phyloP scores from a whole-genome alignment of 64 coral and sea anemone genomes.

The Pocillopora damicornis region DNA sequence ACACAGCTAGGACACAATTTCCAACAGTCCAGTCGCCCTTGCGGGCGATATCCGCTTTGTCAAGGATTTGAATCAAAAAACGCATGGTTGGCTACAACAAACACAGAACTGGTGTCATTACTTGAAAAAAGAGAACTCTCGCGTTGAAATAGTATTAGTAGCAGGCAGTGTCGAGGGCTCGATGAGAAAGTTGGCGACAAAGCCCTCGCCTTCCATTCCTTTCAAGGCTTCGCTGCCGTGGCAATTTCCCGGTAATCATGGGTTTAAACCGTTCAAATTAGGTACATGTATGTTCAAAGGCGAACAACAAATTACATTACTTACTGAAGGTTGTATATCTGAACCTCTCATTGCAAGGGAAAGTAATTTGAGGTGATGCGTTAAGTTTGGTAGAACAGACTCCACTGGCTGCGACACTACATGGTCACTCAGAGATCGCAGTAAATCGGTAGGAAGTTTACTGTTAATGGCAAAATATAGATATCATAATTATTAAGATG shows the following conservation, averaged over 20 bases:
- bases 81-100: slow-evolving; percentile 65
- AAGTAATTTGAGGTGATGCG: slow-evolving; percentile 77
- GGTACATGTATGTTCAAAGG: not conserved
- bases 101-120: not conserved
- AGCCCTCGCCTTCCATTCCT: too few relatives aligned
- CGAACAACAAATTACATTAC: not conserved
- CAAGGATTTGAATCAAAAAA: slow-evolving; percentile 65
- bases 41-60: slow-evolving; percentile 45
- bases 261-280: not conserved
- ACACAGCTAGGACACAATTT: slow-evolving; percentile 81
- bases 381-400: slow-evolving; percentile 70
- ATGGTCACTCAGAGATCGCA: slow-evolving; percentile 75
- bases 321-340: slow-evolving; percentile 74
- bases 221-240: too few relatives aligned
- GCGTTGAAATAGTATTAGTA: not conserved
- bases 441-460: slow-evolving; percentile 63
- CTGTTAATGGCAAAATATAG: slow-evolving; percentile 26
- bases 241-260: too few relatives aligned
- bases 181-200: not conserved
- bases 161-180: not conserved
- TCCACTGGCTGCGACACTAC: slow-evolving; percentile 77
- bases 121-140: not conserved
- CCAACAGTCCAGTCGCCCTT: slow-evolving; percentile 63
- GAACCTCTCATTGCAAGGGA: slow-evolving; percentile 70
- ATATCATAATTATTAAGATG: not conserved